phyloP scores from a whole-genome alignment of 2,113 vertebrate genomes.

The Salvelinus namaycush region DNA sequence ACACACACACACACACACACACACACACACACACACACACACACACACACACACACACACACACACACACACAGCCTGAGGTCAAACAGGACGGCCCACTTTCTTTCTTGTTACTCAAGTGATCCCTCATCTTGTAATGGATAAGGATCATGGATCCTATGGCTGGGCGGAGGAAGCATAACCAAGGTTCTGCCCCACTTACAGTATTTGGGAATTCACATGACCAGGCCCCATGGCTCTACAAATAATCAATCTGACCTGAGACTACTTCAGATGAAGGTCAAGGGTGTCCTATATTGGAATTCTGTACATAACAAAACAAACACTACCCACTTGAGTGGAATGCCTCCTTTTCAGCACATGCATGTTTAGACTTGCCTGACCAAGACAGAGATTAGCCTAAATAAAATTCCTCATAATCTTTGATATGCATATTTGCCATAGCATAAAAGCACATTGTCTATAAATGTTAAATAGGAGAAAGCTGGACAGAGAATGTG shows the following conservation, averaged over 20 bases:
- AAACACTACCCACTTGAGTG: not conserved
- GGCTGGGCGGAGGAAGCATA: constrained; percentile 19
- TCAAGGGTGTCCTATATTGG: not conserved
- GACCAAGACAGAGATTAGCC: not conserved
- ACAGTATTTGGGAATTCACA: constrained; percentile 22
- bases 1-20: constrained; percentile 8
- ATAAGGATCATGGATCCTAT: constrained; percentile 53
- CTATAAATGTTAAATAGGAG: not conserved
- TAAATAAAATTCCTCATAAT: not conserved
- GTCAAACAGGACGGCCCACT: constrained; percentile 39
- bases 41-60: constrained; percentile 16
- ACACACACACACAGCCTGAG: constrained; percentile 25
- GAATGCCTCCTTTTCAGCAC: not conserved
- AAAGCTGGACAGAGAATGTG: not conserved
- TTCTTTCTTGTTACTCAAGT: constrained; percentile 37
- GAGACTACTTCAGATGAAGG: not conserved
- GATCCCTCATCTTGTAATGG: constrained; percentile 54
- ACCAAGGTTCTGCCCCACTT: constrained; percentile 39
- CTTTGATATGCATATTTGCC: not conserved
- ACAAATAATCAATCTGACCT: not conserved
- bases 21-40: constrained; percentile 14
- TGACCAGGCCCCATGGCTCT: not conserved
- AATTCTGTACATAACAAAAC: not conserved
- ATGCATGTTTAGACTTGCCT: not conserved
- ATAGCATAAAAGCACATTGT: not conserved